Evolutionary conservation across 2,113 vertebrate genomes (phyloP), one percentile per base, ranked within the genome.

Genomic region (Oenanthe oenanthe): DNA sequence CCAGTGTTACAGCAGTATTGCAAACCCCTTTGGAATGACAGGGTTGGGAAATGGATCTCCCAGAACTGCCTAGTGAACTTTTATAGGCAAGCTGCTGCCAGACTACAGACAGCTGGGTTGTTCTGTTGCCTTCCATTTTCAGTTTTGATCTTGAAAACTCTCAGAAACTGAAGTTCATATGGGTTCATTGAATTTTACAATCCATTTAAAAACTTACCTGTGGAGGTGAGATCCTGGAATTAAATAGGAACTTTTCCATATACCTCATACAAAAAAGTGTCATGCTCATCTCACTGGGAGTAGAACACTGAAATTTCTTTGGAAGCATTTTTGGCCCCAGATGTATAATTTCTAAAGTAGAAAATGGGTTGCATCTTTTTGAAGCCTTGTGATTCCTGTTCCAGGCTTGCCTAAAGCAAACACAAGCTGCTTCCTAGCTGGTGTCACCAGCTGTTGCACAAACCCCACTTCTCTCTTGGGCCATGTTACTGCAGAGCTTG

Each of bases 1-100:
- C 7, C 32, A 51, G 24, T 70, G 82, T 89, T 88, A 62, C 29
- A 57, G 45, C 48, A 77, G 43, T 84, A 66, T 86, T 95, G 91
- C 91, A 95, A 97, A 92, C 22, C 53, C 66, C 66, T 91, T 68
- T 51, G 40, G 62, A 92, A 81, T 83, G 60, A 68, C 62, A 34
- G 45, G 9, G 32, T 58, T 84, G 88, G 81, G 86, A 95, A 89
- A 92, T 85, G 82, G n/a, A 12, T 71, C 83, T 92, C 88, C 45
- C 50, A 68, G 56, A 82, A 71, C 22, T 82, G 58, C 94, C 80
- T 92, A 2, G 85, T 95, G 75, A 89, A 88, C 78, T 92, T 79
- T 12, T 2, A 53, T 17, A 57, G 66, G 58, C 40, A 87, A 89
- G 54, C 92, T 93, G 78, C 51, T 89, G 75, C 88, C 60, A 94